Base-by-base conservation (phyloP, 2,888 invertebrate species). In the Frankliniella fusca region DNA sequence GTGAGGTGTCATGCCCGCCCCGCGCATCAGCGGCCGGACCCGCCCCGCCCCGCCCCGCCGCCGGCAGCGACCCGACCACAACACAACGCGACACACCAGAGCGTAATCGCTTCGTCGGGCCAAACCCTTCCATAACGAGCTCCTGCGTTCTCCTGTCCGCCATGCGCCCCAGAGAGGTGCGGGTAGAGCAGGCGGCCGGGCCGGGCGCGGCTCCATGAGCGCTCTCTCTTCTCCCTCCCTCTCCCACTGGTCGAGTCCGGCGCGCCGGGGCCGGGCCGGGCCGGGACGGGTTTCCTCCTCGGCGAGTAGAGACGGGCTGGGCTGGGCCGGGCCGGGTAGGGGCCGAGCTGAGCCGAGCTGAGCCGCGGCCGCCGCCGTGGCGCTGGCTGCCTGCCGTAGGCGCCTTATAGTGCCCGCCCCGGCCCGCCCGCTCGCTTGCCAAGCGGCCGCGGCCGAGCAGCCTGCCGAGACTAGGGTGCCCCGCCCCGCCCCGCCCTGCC, bases 221-320 rank as follows among this genome's bases (percentile, higher is more conserved):
- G 15, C 54, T 15, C 54, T 12, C 15, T 18, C 54, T 9, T 15
- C 54, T 12, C 20, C 61, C 61, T 18, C 61, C 61, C n/a, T n/a
- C 61, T n/a, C 12, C 2, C 61, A n/a, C 20, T n/a, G 54, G 54
- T 15, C 15, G 15, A 54, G 54, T 9, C 3, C 18, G 18, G 54
- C 54, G 18, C 15, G 54, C 54, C 15, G 15, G n/a, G 70, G n/a
- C n/a, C 7, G n/a, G 15, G 15, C 20, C n/a, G 20, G 20, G n/a
- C 18, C 70, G 27, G 70, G 70, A 76, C 70, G 70, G 27, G 70
- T 76, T 76, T 76, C 70, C 11, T 76, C 27, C 70, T 27, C 70
- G 27, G 38, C 61, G 70, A 23, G 70, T 18, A 15, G 23, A 70
- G 70, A 11, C 65, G 18, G 65, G 65, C 70, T 7, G 54, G 15